Evolutionary conservation across 2,113 vertebrate genomes (phyloP).

Genomic region (Lycaon pictus): DNA sequence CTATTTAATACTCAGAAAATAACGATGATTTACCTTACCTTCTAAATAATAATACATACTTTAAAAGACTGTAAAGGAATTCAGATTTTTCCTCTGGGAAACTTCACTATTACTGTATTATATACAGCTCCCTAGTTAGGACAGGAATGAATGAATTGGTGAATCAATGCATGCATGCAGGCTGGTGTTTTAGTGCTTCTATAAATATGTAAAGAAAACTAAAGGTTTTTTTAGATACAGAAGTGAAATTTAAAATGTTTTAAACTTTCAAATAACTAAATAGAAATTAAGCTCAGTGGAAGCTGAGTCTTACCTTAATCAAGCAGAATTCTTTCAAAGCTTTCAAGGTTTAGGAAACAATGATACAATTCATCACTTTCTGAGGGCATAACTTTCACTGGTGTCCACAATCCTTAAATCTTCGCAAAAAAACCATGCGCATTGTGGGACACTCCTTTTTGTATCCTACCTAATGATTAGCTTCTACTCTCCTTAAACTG

Average conservation of each 20-base stretch:
- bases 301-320: not conserved
- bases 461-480: not conserved
- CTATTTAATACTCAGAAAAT: conserved; percentile 60
- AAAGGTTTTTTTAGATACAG: not conserved
- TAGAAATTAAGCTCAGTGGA: conserved; percentile 23
- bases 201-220: conserved; percentile 54
- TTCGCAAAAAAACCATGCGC: not conserved
- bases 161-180: not conserved
- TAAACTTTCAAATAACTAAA: conserved; percentile 35
- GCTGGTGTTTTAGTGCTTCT: not conserved
- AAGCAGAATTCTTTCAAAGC: conserved; percentile 37
- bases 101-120: not conserved
- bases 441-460: not conserved
- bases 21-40: conserved; percentile 33
- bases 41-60: conserved; percentile 53
- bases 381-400: not conserved
- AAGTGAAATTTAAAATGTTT: conserved; percentile 43
- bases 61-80: conserved; percentile 39
- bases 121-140: not conserved
- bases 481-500: not conserved
- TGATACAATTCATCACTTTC: not conserved
- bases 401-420: not conserved
- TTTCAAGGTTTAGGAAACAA: conserved; percentile 25
- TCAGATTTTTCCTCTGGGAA: conserved; percentile 40
- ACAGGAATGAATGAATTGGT: not conserved